A percentile compares a stretch with the other conserved stretches of the same genome.
These are phyloP conservation scores for Limnephilus auricula DNA, from an alignment of 2,888 invertebrate genomes.

Conservation along the genomic window DNA sequence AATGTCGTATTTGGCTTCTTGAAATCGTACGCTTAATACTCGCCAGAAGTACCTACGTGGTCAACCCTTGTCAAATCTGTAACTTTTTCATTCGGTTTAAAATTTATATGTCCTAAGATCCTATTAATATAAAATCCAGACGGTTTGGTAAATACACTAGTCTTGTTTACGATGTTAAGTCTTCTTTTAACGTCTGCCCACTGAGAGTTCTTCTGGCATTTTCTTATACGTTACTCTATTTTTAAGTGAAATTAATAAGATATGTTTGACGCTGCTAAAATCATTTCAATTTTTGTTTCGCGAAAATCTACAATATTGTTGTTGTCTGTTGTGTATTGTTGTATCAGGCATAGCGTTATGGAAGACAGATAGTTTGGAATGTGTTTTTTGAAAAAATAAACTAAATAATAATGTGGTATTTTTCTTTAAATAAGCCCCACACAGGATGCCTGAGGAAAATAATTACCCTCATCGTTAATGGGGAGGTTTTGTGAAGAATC, in stretches of 20 bases:
- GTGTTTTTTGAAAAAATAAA: too few relatives aligned
- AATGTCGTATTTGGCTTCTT: conserved; percentile 15
- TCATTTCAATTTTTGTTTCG: too few relatives aligned
- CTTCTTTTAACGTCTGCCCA: not conserved
- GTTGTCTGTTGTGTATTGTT: too few relatives aligned
- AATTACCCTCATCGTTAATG: too few relatives aligned
- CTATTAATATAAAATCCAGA: conserved; percentile 10
- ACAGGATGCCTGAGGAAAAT: too few relatives aligned
- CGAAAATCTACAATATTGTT: too few relatives aligned
- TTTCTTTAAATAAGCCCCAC: too few relatives aligned
- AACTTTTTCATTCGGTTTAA: conserved; percentile 33
- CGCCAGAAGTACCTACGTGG: not conserved
- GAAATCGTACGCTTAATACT: conserved; percentile 2
- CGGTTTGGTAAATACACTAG: not conserved
- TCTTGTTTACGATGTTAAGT: not conserved
- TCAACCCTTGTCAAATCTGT: conserved; percentile 31
- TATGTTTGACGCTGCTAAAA: too few relatives aligned
- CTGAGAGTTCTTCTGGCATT: not conserved
- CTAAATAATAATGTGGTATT: too few relatives aligned
- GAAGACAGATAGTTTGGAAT: too few relatives aligned
- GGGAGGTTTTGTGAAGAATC: too few relatives aligned
- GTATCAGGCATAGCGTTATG: too few relatives aligned
- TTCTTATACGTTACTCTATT: not conserved
- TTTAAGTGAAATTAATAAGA: not conserved
- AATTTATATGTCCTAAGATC: not conserved